Evolutionary conservation across 2,113 vertebrate species (phyloP).

Genomic region (Eupsittula cactorum): DNA sequence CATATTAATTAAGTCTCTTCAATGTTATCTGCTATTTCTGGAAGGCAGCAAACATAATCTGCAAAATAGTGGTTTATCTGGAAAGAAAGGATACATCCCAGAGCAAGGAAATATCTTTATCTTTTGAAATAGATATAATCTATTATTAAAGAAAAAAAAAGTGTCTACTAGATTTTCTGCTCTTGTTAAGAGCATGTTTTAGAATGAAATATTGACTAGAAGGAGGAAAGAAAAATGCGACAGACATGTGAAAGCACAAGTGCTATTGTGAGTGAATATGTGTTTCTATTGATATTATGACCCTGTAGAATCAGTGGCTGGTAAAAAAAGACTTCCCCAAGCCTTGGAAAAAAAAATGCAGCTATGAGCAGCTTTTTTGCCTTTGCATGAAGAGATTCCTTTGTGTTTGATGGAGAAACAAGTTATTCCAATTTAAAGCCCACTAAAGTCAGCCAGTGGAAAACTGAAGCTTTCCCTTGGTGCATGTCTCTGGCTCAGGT

Average conservation of each 20-base stretch:
- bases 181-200: not conserved
- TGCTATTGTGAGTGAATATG: not conserved
- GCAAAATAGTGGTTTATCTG: slow-evolving; percentile 32
- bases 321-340: not conserved
- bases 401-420: not conserved
- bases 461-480: not conserved
- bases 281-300: not conserved
- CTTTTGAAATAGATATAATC: slow-evolving; percentile 42
- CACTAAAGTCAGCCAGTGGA: not conserved
- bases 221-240: not conserved
- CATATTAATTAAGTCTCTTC: slow-evolving; percentile 64
- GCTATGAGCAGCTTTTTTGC: not conserved
- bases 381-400: not conserved
- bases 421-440: not conserved
- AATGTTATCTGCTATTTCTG: slow-evolving; percentile 51
- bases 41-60: slow-evolving; percentile 22
- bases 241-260: not conserved
- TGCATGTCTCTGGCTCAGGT: not conserved
- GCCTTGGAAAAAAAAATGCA: not conserved
- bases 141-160: slow-evolving; percentile 8
- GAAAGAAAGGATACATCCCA: slow-evolving; percentile 16
- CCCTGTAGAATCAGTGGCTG: not conserved
- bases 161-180: not conserved
- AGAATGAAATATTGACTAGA: slow-evolving; percentile 3
- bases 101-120: slow-evolving; percentile 40